Conservation (phyloP, 2,888 invertebrate genomes). For the Xylota segnis region DNA sequence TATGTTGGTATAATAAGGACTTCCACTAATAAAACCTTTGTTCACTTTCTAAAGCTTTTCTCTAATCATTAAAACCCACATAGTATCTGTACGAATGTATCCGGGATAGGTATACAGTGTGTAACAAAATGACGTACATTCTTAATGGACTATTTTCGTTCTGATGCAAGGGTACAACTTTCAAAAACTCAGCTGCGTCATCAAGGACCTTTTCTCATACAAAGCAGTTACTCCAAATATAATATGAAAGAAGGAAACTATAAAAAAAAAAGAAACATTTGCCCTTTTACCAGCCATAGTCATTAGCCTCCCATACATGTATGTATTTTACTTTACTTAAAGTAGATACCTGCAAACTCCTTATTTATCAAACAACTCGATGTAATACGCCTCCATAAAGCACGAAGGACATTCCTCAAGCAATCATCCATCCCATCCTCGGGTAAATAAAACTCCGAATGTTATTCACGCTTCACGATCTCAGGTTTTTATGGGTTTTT, state of each 20-base stretch:
- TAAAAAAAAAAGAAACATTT: background rate
- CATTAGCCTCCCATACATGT: conserved; percentile 18
- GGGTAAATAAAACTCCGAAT: background rate
- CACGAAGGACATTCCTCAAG: background rate
- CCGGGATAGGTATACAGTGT: too few relatives aligned
- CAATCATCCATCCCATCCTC: background rate
- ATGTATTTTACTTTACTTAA: background rate
- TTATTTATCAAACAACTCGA: background rate
- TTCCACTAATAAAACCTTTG: too few relatives aligned
- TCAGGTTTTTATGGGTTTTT: conserved; percentile 24
- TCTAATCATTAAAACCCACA: too few relatives aligned
- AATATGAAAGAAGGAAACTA: background rate
- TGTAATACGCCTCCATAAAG: background rate
- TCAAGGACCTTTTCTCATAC: background rate
- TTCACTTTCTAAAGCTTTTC: too few relatives aligned
- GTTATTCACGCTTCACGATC: conserved; percentile 28
- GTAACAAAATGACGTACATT: too few relatives aligned
- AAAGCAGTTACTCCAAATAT: background rate
- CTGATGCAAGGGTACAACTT: too few relatives aligned
- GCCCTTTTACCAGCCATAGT: background rate
- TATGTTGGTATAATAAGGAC: too few relatives aligned
- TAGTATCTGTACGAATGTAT: too few relatives aligned
- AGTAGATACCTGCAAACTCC: background rate
- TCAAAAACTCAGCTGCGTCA: background rate
- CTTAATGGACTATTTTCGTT: too few relatives aligned